Percentiles rank a stretch among this genome's conserved stretches.
Evolutionary conservation across 2,113 vertebrate species (phyloP).

Genomic region (Zosterops japonicus): DNA sequence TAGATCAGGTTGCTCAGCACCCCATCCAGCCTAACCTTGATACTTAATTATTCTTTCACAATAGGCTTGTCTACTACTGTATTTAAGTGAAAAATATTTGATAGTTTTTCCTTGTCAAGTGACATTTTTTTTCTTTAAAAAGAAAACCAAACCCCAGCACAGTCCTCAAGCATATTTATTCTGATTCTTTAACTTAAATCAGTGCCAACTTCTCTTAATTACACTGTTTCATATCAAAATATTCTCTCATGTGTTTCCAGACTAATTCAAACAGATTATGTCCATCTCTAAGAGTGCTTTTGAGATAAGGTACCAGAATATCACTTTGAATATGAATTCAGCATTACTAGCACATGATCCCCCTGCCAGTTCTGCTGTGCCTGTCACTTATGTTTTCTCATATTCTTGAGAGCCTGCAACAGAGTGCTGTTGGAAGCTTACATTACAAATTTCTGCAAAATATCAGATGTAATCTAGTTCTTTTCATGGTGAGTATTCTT

Average conservation of each 20-base stretch:
- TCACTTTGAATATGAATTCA: not conserved
- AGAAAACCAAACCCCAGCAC: not conserved
- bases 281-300: not conserved
- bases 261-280: not conserved
- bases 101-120: not conserved
- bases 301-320: not conserved
- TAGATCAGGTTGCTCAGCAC: not conserved
- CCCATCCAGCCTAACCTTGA: not conserved
- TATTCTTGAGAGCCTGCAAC: not conserved
- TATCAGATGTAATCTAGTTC: not conserved
- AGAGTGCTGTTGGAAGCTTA: not conserved
- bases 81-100: not conserved
- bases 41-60: not conserved
- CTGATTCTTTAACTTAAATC: not conserved
- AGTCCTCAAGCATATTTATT: not conserved
- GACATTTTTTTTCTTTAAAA: not conserved
- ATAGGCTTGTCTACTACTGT: not conserved
- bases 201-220: not conserved
- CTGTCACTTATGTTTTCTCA: not conserved
- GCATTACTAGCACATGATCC: not conserved
- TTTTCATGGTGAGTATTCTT: not conserved
- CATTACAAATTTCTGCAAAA: not conserved
- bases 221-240: not conserved
- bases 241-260: not conserved
- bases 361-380: not conserved